These are phyloP conservation scores for Anomalospiza imberbis DNA, from an alignment of 2,797 vertebrate genomes.

Conservation along the genomic window DNA sequence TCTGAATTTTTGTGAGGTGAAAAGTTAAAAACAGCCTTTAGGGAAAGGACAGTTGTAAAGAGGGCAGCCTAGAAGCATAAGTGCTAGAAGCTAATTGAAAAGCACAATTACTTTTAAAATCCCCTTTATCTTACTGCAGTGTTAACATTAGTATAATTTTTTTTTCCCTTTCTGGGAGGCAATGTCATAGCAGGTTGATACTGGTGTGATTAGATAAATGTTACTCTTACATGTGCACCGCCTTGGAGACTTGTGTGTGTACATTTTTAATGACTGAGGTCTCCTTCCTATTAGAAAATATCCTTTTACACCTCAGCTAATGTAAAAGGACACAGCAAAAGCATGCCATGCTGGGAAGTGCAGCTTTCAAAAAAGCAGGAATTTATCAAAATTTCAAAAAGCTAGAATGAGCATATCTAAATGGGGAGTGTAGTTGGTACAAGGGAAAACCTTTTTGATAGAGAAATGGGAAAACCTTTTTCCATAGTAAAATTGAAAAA, in stretches of 20 bases:
- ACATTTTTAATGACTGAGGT: not conserved
- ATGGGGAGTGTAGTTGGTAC: not conserved
- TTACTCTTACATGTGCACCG: conserved; percentile 22
- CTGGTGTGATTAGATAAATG: conserved; percentile 37
- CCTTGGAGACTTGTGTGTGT: not conserved
- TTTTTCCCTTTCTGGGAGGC: conserved; percentile 37
- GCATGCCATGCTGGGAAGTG: not conserved
- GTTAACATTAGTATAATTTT: conserved; percentile 29
- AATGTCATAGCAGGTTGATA: conserved; percentile 43
- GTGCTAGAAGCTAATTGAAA: conserved; percentile 10
- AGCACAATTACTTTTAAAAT: not conserved
- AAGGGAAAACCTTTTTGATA: not conserved
- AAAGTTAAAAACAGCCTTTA: not conserved
- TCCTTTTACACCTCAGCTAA: not conserved
- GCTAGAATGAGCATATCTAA: not conserved
- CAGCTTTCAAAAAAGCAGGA: not conserved
- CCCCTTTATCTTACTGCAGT: conserved; percentile 65
- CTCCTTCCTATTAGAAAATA: not conserved
- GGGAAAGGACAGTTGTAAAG: not conserved
- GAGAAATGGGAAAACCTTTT: not conserved
- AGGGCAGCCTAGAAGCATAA: not conserved
- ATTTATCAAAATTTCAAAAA: not conserved
- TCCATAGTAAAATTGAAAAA: not conserved
- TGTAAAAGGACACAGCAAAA: not conserved
- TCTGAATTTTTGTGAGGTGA: not conserved